A percentile compares a stretch with the other conserved stretches of the same genome.
phyloP scores from a whole-genome alignment of 1,140 invertebrate species.

The Heliconius melpomene region DNA sequence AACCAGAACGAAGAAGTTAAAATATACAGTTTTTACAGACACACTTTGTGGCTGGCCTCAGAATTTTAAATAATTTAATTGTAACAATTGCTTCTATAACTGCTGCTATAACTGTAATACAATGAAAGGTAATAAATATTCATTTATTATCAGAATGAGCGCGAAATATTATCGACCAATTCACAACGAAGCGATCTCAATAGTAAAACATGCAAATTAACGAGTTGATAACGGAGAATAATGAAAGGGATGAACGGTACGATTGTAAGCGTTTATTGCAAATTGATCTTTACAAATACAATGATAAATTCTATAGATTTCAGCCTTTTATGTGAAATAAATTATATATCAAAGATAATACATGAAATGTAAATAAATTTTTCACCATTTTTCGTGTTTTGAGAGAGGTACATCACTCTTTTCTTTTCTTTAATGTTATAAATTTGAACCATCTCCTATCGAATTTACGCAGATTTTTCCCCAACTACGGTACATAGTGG shows the following conservation, averaged over 20 bases:
- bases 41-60: too few species aligned
- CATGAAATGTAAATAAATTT: too few species aligned
- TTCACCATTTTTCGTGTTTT: too few species aligned
- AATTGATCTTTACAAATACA: background rate
- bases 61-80: background rate
- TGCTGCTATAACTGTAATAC: background rate
- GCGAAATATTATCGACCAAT: slow-evolving; percentile 31
- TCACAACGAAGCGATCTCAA: slow-evolving; percentile 31
- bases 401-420: too few species aligned
- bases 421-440: too few species aligned
- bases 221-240: slow-evolving; percentile 26
- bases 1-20: too few species aligned
- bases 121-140: slow-evolving; percentile 3
- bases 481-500: background rate
- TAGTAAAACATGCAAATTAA: slow-evolving; percentile 37
- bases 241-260: slow-evolving; percentile 23
- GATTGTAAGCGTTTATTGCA: slow-evolving; percentile 13
- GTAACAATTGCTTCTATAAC: background rate
- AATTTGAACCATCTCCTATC: too few species aligned
- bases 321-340: background rate
- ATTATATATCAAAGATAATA: background rate
- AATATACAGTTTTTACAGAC: too few species aligned
- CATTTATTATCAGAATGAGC: slow-evolving; percentile 24
- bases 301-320: background rate
- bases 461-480: background rate